These are phyloP conservation scores for Homalodisca vitripennis DNA, from an alignment of 1,140 invertebrate species.

Conservation along the genomic window DNA sequence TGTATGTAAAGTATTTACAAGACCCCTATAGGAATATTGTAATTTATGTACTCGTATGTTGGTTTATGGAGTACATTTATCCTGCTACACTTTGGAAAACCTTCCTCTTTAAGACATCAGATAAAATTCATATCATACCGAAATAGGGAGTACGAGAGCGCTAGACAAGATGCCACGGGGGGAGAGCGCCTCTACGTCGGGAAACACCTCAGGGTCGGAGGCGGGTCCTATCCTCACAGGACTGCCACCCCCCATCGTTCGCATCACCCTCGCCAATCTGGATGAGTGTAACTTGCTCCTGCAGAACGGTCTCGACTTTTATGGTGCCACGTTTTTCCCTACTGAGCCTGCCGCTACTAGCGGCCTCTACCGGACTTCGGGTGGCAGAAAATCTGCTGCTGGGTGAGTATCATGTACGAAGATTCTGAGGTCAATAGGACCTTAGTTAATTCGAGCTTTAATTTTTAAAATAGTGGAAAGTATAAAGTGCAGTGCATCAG, in stretches of 20 bases:
- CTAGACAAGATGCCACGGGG: slow-evolving; percentile 12
- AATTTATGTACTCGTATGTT: too few species aligned
- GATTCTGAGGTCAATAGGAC: too few species aligned
- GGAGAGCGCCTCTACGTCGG: background rate
- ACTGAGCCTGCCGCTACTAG: slow-evolving; percentile 58
- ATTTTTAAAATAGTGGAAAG: too few species aligned
- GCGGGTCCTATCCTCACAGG: slow-evolving; percentile 11
- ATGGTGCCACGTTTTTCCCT: slow-evolving; percentile 81
- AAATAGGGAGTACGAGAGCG: background rate
- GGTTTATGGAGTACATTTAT: too few species aligned
- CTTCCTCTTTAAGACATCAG: too few species aligned
- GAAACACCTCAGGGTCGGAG: slow-evolving; percentile 24
- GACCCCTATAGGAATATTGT: too few species aligned
- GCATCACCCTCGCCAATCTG: slow-evolving; percentile 73
- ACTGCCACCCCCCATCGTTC: slow-evolving; percentile 55
- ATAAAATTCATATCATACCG: background rate
- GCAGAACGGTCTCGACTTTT: slow-evolving; percentile 81
- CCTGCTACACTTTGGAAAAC: too few species aligned
- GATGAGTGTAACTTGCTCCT: slow-evolving; percentile 77
- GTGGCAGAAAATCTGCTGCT: slow-evolving; percentile 35
- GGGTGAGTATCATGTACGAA: too few species aligned
- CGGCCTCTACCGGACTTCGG: slow-evolving; percentile 31
- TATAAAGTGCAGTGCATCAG: too few species aligned
- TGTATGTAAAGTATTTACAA: too few species aligned
- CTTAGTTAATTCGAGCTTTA: too few species aligned